These are phyloP conservation scores for Actenoides lindsayi DNA, from an alignment of 2,113 vertebrate species.

Conservation along the genomic window DNA sequence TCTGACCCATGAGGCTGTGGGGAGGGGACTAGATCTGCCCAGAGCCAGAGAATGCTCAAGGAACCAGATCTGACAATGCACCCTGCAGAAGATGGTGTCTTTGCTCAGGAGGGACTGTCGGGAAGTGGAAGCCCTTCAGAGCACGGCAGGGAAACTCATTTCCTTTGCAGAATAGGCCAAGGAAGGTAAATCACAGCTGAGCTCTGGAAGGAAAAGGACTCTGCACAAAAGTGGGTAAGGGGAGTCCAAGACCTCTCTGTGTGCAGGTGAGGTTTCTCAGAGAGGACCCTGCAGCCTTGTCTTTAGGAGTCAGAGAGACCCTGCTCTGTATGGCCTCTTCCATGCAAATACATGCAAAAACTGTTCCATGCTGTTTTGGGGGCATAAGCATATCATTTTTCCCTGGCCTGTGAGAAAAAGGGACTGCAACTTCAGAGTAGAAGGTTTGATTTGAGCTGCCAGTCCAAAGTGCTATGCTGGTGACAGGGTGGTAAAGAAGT, in stretches of 20 bases:
- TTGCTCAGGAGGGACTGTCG: neutral
- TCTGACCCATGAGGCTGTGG: neutral
- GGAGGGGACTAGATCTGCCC: neutral
- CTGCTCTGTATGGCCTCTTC: neutral
- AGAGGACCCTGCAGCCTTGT: neutral
- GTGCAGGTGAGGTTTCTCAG: neutral
- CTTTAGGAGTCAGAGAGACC: neutral
- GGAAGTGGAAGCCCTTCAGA: neutral
- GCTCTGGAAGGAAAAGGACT: neutral
- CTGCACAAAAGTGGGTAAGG: neutral
- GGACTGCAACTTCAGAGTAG: neutral
- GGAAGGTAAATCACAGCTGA: neutral
- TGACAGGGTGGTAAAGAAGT: neutral
- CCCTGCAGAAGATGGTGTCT: neutral
- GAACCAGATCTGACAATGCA: accelerated
- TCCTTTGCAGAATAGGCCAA: neutral
- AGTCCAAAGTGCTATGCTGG: neutral
- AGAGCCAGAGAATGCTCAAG: neutral
- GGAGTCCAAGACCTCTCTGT: neutral
- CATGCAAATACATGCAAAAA: neutral
- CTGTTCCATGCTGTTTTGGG: neutral
- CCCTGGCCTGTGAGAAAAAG: neutral
- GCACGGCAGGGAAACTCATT: neutral
- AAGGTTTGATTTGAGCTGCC: neutral
- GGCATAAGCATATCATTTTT: neutral